Percentiles rank a stretch among this genome's conserved stretches.
Evolutionary conservation across 2,888 invertebrate species (phyloP).

Genomic region (Euphydryas editha): DNA sequence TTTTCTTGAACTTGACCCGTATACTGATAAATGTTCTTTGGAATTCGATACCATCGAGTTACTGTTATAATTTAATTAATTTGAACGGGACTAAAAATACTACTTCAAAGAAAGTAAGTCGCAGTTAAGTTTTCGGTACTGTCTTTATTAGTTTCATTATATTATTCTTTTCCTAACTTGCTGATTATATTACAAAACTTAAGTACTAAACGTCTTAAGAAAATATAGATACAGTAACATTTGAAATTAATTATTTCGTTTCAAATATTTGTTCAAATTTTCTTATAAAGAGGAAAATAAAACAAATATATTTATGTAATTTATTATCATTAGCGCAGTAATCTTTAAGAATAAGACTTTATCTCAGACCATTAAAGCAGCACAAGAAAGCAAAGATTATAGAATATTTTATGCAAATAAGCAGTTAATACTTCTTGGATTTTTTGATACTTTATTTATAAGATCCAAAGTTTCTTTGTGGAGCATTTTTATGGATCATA

Average conservation of each 20-base stretch:
- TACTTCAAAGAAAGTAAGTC: neutral
- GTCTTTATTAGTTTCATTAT: neutral
- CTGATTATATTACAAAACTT: conserved; percentile 7
- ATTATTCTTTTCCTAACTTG: neutral
- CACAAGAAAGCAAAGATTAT: conserved; percentile 26
- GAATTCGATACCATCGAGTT: conserved; percentile 21
- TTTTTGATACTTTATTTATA: conserved; percentile 32
- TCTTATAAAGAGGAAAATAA: neutral
- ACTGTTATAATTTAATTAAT: neutral
- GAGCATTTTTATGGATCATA: conserved; percentile 67
- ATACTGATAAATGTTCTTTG: conserved; percentile 20
- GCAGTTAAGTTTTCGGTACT: neutral
- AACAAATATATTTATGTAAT: conserved; percentile 13
- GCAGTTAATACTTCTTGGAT: conserved; percentile 33
- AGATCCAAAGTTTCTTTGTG: conserved; percentile 32
- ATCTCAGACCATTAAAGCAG: conserved; percentile 12
- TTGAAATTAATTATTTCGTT: neutral
- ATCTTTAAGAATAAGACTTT: conserved; percentile 8
- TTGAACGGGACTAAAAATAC: neutral
- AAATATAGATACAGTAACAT: neutral
- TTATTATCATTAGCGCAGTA: conserved; percentile 7
- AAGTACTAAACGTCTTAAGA: neutral
- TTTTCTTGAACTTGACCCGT: conserved; percentile 30
- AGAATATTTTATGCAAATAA: conserved; percentile 39
- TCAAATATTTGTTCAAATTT: neutral